Base-by-base conservation (phyloP, 2,888 invertebrate species). In the Hirtodrosophila trivittata region DNA sequence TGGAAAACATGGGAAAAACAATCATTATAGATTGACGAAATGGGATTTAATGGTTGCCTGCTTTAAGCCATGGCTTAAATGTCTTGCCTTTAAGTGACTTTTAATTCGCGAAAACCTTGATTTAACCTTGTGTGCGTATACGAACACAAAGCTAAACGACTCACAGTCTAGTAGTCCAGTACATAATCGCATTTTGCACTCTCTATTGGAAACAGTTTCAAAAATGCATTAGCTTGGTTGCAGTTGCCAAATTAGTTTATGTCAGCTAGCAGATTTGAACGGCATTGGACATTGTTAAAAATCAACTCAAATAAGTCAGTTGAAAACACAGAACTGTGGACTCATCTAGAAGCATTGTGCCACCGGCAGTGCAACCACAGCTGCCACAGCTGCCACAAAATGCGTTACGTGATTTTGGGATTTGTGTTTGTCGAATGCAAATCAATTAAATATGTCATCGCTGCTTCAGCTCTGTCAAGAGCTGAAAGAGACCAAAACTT, bases 391-490 rank as follows among this genome's bases (percentile, higher is more conserved):
- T 13, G 21, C 30, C 46, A 18, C 32, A 21, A 42, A 47, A 66
- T 72, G 51, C 51, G 43, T 43, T 46, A 69, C 51, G 55, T 63
- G 37, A 52, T 62, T 55, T 59, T 26, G 18, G 1, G 10, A 41
- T 41, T 25, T 47, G 35, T 71, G 55, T 65, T 52, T 65, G 66
- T 65, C 54, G 62, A 66, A 81, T 77, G 75, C 86, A 78, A 81
- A 81, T 81, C 86, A 81, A 81, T 81, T 81, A 86, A 81, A 86
- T 72, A 63, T 59, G 59, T 58, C 74, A 64, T 47, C 55, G 64
- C 43, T 65, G 63, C 18, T 21, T 21, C n/a, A n/a, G n/a, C n/a
- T 21, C 18, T 21, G 5, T 73, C 54, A 69, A 73, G 56, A 45
- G 49, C 49, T 51, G 13, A 47, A 26, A 26, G 25, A 51, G 63